Evolutionary conservation across 2,888 invertebrate genomes (phyloP).

Genomic region (Pristionchus japonicus): DNA sequence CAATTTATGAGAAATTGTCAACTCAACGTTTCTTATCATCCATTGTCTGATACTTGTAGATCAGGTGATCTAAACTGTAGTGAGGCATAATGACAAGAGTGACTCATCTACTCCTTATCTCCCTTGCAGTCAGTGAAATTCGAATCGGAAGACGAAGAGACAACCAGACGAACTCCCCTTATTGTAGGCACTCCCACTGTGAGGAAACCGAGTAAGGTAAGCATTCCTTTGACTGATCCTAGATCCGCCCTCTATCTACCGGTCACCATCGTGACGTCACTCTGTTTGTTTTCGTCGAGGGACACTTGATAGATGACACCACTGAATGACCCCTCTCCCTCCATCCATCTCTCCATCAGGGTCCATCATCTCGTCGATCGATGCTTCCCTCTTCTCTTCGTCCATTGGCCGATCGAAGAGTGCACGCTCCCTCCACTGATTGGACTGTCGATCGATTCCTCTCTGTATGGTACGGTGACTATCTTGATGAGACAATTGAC

Average conservation of each 20-base stretch:
- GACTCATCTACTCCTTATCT: not conserved
- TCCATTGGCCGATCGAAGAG: slow-evolving; percentile 58
- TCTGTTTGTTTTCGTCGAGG: not conserved
- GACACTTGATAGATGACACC: not conserved
- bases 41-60: not conserved
- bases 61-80: not conserved
- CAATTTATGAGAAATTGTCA: no score
- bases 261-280: not conserved
- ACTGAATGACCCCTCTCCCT: not conserved
- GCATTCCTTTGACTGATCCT: not conserved
- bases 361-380: slow-evolving; percentile 56
- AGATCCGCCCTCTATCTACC: not conserved
- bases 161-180: slow-evolving; percentile 55
- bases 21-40: not conserved
- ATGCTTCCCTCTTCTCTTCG: slow-evolving; percentile 55
- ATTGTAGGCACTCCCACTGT: slow-evolving; percentile 25
- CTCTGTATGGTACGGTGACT: slow-evolving; percentile 24
- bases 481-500: not conserved
- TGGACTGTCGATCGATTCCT: slow-evolving; percentile 47
- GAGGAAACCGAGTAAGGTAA: slow-evolving; percentile 43
- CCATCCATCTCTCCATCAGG: slow-evolving; percentile 26
- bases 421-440: slow-evolving; percentile 55
- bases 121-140: slow-evolving; percentile 61
- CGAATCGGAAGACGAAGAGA: slow-evolving; percentile 57
- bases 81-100: not conserved